Conservation (phyloP, 2,113 vertebrate species). For the Aythya baeri region DNA sequence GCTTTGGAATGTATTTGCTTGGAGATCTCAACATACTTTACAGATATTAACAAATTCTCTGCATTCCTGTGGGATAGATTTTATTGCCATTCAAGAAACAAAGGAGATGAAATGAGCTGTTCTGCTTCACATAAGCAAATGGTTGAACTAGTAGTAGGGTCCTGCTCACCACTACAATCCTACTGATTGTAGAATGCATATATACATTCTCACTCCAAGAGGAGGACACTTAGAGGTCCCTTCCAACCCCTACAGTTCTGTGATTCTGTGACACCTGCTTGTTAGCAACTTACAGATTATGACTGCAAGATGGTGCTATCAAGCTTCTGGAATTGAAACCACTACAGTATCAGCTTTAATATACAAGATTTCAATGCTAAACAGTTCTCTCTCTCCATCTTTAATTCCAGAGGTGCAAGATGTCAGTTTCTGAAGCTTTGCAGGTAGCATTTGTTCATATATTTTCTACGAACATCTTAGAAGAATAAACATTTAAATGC, state of each 20-base stretch:
- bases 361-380: not conserved
- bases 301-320: not conserved
- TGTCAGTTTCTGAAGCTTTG: not conserved
- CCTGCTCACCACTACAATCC: not conserved
- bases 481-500: not conserved
- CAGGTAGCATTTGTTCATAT: not conserved
- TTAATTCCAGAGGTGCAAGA: not conserved
- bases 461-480: not conserved
- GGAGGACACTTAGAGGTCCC: not conserved
- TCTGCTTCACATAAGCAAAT: not conserved
- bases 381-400: not conserved
- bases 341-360: not conserved
- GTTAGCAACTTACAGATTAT: not conserved
- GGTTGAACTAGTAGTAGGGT: not conserved
- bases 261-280: not conserved
- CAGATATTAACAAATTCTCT: constrained; percentile 12
- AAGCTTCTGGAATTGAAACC: not conserved
- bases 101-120: not conserved
- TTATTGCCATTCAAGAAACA: not conserved
- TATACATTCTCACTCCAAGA: fast-evolving
- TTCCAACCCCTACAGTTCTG: too few species aligned
- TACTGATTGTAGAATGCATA: not conserved
- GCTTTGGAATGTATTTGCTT: not conserved
- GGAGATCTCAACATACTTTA: not conserved
- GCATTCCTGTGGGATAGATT: constrained; percentile 26